A percentile compares a stretch with the other conserved stretches of the same genome.
Conservation (phyloP, 2,797 vertebrate species). For the Brachymystax lenok region DNA sequence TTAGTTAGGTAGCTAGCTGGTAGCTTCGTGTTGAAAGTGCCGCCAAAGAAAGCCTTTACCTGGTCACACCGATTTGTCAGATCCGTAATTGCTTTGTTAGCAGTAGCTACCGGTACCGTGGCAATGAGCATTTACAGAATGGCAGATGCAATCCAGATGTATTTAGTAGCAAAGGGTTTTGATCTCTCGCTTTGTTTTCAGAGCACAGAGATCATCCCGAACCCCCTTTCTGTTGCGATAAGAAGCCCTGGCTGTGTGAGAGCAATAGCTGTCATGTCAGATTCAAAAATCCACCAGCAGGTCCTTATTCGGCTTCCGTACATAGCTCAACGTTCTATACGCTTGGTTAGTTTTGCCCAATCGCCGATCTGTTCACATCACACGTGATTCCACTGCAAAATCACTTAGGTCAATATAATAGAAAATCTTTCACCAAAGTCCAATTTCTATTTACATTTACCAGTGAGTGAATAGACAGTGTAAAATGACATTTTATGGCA, state of each 20-base stretch:
- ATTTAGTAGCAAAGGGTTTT: constrained; percentile 30
- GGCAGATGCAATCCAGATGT: constrained; percentile 6
- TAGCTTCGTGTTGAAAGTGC: constrained; percentile 63
- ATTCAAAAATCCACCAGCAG: neutral
- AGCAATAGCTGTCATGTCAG: neutral
- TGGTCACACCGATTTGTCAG: constrained; percentile 63
- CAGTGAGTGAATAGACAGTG: neutral
- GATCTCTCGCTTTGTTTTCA: constrained; percentile 18
- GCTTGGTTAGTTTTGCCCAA: neutral
- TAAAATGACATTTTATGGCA: neutral
- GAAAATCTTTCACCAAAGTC: neutral
- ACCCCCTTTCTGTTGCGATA: neutral
- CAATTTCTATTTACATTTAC: neutral
- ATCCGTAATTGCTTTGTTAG: constrained; percentile 51
- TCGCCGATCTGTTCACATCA: constrained; percentile 27
- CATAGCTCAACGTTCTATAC: neutral
- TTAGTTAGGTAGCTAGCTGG: constrained; percentile 53
- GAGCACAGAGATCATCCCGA: neutral
- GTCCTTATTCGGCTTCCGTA: constrained; percentile 3
- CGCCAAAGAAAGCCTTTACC: constrained; percentile 71
- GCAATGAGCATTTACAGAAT: constrained; percentile 50
- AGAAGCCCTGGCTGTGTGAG: neutral
- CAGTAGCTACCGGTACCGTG: neutral
- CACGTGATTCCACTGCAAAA: constrained; percentile 3
- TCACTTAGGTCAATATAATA: neutral